These are phyloP conservation scores for Lepidocolaptes lacrymiger DNA, from an alignment of 2,797 vertebrate genomes.

Conservation along the genomic window DNA sequence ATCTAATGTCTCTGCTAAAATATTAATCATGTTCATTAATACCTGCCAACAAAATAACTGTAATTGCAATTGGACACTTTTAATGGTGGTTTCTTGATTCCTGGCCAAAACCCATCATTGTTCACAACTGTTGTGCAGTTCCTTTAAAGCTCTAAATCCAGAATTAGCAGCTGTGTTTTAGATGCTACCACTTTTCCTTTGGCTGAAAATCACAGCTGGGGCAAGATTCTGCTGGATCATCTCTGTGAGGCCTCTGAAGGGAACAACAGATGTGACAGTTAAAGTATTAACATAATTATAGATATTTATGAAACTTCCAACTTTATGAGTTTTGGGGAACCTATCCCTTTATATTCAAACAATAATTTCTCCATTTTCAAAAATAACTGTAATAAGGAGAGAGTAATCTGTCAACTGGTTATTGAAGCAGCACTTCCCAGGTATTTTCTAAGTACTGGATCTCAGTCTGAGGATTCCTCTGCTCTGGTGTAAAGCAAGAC, in stretches of 20 bases:
- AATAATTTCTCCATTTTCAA: neutral
- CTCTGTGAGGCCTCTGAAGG: neutral
- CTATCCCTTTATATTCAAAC: neutral
- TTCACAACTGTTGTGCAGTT: neutral
- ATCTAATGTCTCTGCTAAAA: neutral
- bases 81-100: neutral
- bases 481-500: neutral
- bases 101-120: neutral
- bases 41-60: neutral
- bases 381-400: neutral
- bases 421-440: neutral
- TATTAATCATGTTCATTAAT: slow-evolving; percentile 16
- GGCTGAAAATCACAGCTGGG: neutral
- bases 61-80: neutral
- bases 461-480: neutral
- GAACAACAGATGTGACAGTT: neutral
- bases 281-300: neutral
- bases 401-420: neutral
- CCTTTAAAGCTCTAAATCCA: neutral
- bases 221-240: neutral
- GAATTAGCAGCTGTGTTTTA: neutral
- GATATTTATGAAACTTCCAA: neutral
- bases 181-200: neutral
- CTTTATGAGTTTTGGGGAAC: neutral
- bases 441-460: neutral